phyloP scores from a whole-genome alignment of 2,113 vertebrate species.

The Castor canadensis region DNA sequence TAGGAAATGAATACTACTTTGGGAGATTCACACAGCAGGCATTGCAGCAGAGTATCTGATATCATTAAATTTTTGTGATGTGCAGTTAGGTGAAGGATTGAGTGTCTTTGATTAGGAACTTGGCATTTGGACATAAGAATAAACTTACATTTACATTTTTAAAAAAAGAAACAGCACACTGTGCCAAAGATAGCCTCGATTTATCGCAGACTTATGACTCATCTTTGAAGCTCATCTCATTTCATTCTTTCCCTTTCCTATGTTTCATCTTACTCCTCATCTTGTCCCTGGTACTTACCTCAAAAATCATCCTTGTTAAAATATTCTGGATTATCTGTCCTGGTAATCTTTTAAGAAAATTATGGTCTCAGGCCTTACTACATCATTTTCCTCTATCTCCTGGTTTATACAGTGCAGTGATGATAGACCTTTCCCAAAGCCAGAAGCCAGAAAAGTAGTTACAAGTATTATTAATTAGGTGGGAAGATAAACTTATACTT shows the following conservation, averaged over 20 bases:
- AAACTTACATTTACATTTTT: slow-evolving; percentile 3
- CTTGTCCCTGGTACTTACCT: background rate
- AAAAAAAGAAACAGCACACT: background rate
- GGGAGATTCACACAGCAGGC: background rate
- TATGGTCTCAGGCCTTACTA: background rate
- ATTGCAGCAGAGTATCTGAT: background rate
- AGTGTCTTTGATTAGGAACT: background rate
- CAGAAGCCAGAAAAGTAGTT: background rate
- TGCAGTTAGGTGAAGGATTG: background rate
- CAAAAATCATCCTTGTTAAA: slow-evolving; percentile 36
- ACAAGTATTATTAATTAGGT: background rate
- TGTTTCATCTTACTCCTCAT: background rate
- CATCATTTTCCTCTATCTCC: background rate
- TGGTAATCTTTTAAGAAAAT: slow-evolving; percentile 33
- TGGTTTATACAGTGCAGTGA: background rate
- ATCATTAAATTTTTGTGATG: background rate
- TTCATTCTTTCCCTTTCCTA: background rate
- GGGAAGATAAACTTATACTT: background rate
- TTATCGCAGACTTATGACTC: background rate
- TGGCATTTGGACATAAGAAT: background rate
- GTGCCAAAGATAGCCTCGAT: background rate
- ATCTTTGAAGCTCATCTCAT: background rate
- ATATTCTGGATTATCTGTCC: background rate
- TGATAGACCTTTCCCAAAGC: background rate
- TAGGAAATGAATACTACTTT: background rate